A percentile compares a stretch with the other conserved stretches of the same genome.
Conservation (phyloP, 2,888 invertebrate genomes). For the Watsonalla binaria region DNA sequence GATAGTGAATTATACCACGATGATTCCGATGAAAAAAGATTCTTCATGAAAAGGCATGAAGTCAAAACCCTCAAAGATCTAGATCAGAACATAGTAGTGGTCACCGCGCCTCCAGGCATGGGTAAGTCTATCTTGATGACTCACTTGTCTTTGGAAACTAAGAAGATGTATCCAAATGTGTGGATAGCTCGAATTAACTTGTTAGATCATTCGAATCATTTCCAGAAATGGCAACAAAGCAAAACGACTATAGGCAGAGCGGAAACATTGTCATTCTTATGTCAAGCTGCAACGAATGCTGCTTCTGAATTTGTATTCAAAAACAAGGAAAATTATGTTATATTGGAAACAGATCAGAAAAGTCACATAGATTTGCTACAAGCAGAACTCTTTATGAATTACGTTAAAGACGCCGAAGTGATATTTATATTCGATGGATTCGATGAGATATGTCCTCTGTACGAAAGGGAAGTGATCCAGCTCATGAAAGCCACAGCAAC, state of each 20-base stretch:
- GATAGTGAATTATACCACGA: too few relatives aligned
- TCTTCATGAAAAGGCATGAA: not conserved
- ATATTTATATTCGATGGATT: slow-evolving; percentile 22
- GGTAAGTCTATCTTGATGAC: slow-evolving; percentile 22
- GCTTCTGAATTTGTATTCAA: not conserved
- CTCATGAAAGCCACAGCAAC: slow-evolving; percentile 14
- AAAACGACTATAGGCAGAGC: not conserved
- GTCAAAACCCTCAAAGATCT: not conserved
- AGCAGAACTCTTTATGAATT: slow-evolving; percentile 13
- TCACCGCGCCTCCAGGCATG: slow-evolving; percentile 15
- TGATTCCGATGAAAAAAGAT: not conserved
- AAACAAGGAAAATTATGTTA: not conserved
- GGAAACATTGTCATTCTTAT: not conserved
- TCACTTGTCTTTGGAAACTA: slow-evolving; percentile 16
- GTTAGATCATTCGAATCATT: slow-evolving; percentile 6
- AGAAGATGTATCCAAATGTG: slow-evolving; percentile 6
- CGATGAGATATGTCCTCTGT: slow-evolving; percentile 20
- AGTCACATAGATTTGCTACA: not conserved
- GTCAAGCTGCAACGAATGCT: not conserved
- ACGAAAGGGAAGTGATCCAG: slow-evolving; percentile 12
- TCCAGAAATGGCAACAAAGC: slow-evolving; percentile 8
- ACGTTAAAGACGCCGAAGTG: slow-evolving; percentile 9
- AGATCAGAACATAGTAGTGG: not conserved
- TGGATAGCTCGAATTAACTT: slow-evolving; percentile 18
- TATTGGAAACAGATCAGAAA: not conserved